Evolutionary conservation across 2,888 invertebrate genomes (phyloP).

Genomic region (Catocala sponsa): DNA sequence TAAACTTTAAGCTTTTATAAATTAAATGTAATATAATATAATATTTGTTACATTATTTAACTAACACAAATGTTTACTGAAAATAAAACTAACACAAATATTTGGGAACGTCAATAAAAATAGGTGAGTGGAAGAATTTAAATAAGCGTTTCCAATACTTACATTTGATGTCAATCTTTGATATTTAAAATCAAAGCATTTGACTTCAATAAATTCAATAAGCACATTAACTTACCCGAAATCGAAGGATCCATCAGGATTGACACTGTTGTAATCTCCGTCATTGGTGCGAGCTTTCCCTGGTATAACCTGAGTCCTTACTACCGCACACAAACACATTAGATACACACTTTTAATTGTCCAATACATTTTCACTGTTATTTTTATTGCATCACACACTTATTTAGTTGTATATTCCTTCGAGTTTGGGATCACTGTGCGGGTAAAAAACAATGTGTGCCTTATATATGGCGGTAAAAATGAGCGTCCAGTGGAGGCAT

Average conservation of each 20-base stretch:
- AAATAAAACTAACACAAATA: no score
- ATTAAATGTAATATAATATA: no score
- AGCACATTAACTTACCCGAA: constrained; percentile 87
- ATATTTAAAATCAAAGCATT: neutral
- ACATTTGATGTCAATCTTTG: neutral
- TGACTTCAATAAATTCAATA: constrained; percentile 12
- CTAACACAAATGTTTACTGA: no score
- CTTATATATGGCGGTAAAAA: constrained; percentile 85
- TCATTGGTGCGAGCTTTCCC: constrained; percentile 83
- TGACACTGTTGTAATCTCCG: constrained; percentile 89
- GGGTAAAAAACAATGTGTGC: constrained; percentile 77
- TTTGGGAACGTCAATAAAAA: no score
- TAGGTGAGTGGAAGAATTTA: no score
- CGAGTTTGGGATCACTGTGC: constrained; percentile 73
- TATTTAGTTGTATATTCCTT: constrained; percentile 44
- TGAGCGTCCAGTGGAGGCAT: constrained; percentile 74
- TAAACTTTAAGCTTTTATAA: no score
- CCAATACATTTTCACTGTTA: constrained; percentile 71
- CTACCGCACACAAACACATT: constrained; percentile 76
- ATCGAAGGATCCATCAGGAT: constrained; percentile 92
- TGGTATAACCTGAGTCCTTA: constrained; percentile 81
- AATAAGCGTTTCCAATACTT: neutral
- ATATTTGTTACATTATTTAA: no score
- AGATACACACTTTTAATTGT: constrained; percentile 68
- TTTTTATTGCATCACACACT: constrained; percentile 51